phyloP scores from a whole-genome alignment of 2,113 vertebrate genomes.

The Lanius collurio region DNA sequence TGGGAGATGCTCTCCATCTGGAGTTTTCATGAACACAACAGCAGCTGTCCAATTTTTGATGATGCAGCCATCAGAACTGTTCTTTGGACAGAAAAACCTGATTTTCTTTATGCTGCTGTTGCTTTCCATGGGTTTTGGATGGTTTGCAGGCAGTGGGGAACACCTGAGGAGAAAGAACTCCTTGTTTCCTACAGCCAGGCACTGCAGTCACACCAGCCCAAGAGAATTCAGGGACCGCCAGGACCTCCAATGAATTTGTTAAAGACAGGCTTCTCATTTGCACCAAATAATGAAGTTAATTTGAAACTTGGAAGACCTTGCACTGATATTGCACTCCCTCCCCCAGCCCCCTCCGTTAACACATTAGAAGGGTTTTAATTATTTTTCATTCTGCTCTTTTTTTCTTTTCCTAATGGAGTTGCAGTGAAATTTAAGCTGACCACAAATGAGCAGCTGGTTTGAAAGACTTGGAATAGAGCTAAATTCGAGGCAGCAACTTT shows the following conservation, averaged over 20 bases:
- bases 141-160: background rate
- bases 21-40: background rate
- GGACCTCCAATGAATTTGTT: background rate
- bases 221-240: background rate
- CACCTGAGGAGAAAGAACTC: background rate
- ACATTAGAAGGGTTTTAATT: background rate
- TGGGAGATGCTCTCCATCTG: background rate
- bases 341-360: fast-evolving
- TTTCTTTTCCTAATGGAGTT: background rate
- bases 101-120: background rate
- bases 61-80: background rate
- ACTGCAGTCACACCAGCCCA: background rate
- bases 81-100: background rate
- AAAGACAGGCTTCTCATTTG: background rate
- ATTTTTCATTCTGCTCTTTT: background rate
- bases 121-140: background rate
- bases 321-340: background rate
- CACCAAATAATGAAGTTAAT: background rate
- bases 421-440: background rate
- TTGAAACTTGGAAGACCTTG: background rate
- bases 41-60: background rate
- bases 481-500: background rate
- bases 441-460: background rate
- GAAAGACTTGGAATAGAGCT: background rate
- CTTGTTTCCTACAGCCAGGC: background rate